A percentile compares a stretch with the other conserved stretches of the same genome.
These are phyloP conservation scores for Columba livia DNA, from an alignment of 2,113 vertebrate species.

Conservation along the genomic window DNA sequence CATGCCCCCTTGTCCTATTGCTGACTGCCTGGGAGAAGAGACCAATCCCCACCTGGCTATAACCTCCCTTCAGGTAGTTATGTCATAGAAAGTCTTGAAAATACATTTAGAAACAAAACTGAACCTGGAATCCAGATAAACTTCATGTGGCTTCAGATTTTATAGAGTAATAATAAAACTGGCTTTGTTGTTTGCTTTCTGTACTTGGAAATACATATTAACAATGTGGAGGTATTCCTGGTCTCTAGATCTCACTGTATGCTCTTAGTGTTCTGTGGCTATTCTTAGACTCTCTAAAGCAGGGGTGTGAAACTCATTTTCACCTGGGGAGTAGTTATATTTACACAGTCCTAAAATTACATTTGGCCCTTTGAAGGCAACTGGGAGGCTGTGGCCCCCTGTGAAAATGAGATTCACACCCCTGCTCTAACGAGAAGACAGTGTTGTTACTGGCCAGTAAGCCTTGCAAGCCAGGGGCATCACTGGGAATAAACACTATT, in stretches of 20 bases:
- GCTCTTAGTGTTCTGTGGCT: background rate
- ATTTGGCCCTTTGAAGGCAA: no score
- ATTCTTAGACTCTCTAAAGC: background rate
- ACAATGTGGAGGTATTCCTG: background rate
- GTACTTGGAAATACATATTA: background rate
- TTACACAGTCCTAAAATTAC: no score
- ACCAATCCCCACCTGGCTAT: no score
- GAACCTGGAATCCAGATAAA: background rate
- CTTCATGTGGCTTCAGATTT: background rate
- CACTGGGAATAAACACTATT: background rate
- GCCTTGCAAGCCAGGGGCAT: background rate
- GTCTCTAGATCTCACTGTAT: background rate
- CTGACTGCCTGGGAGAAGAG: no score
- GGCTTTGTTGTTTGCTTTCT: background rate
- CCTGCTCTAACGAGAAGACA: background rate
- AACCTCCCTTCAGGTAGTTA: no score
- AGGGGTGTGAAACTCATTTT: no score
- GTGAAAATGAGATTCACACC: no score
- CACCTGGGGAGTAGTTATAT: no score
- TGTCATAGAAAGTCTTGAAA: background rate
- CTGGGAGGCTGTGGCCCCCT: no score
- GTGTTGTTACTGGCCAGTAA: background rate
- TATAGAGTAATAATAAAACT: background rate
- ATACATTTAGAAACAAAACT: background rate
- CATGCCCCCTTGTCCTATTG: no score